phyloP scores from a whole-genome alignment of 1,140 invertebrate genomes.

The Scaptomyza montana region DNA sequence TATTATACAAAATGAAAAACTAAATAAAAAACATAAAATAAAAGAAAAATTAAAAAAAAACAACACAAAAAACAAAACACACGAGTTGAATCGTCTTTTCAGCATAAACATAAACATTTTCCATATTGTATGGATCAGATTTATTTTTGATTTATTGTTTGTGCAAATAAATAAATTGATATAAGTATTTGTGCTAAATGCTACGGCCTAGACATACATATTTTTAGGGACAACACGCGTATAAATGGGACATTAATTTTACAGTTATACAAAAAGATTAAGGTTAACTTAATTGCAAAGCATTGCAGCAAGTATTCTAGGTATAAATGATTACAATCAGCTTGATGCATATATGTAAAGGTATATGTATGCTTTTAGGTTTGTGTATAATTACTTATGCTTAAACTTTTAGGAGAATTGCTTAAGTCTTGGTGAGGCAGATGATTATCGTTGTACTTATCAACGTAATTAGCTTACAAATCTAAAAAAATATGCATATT shows the following conservation, averaged over 20 bases:
- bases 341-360: background rate
- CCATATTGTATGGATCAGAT: background rate
- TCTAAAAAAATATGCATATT: conserved; percentile 7
- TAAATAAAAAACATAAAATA: conserved; percentile 63
- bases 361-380: conserved; percentile 3
- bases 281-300: conserved; percentile 14
- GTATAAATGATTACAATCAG: conserved; percentile 5
- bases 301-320: conserved; percentile 1
- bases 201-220: conserved; percentile 35
- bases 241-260: conserved; percentile 4
- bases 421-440: conserved; percentile 74
- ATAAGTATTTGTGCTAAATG: conserved; percentile 37
- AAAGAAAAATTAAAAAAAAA: conserved; percentile 44
- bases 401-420: conserved; percentile 54
- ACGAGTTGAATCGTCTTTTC: conserved; percentile 8
- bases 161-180: conserved; percentile 58
- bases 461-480: conserved; percentile 26
- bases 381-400: conserved; percentile 21
- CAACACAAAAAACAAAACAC: conserved; percentile 1
- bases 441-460: conserved; percentile 39
- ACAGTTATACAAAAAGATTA: conserved; percentile 29
- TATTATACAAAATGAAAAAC: conserved; percentile 69
- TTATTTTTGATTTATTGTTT: conserved; percentile 23
- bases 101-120: background rate
- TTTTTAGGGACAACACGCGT: conserved; percentile 1